Base-by-base conservation (phyloP, 1,140 invertebrate species). In the Drosophila kurseongensis region DNA sequence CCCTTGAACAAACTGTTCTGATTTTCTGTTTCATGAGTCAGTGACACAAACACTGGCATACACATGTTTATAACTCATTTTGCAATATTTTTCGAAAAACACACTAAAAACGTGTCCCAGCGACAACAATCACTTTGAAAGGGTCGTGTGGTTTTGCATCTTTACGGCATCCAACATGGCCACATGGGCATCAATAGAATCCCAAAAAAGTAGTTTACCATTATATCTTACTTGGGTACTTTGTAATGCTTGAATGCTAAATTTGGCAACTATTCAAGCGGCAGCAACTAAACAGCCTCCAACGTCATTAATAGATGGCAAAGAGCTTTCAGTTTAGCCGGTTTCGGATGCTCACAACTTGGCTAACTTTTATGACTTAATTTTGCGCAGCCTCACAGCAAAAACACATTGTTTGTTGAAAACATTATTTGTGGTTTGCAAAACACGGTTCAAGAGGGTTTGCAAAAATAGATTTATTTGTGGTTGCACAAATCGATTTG, bases 121-220 rank as follows among this genome's bases (percentile, higher is more conserved):
- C 73, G 47, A 75, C 54, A 58, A 76, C 82, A 86, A 88, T 86
- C 83, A 88, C 83, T 83, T 88, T 67, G 62, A 79, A 88, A 82
- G 83, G 71, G 78, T 82, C 83, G 78, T 68, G 65, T 63, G 67
- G 62, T 32, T 75, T 74, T 75, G 69, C 73, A 66, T 75, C 55
- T 55, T 47, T 57, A 42, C 41, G 68, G 48, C 23, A 23, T 23
- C 51, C 60, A 58, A 36, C 50, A 2, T 6, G 14, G 45, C 44
- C 61, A n/a, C 50, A 66, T 66, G 18, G 57, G 55, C 40, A 80
- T 85, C 77, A 61, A 54, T 63, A 85, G 81, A 84, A 84, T 84
- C 62, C 63, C 41, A 52, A 35, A 42, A 65, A 65, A 18, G 38
- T 13, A 12, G 57, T 23, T 59, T 14, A 13, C 23, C 27, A 61